Evolutionary conservation across 2,113 vertebrate species (phyloP).

Genomic region (Condylura cristata): DNA sequence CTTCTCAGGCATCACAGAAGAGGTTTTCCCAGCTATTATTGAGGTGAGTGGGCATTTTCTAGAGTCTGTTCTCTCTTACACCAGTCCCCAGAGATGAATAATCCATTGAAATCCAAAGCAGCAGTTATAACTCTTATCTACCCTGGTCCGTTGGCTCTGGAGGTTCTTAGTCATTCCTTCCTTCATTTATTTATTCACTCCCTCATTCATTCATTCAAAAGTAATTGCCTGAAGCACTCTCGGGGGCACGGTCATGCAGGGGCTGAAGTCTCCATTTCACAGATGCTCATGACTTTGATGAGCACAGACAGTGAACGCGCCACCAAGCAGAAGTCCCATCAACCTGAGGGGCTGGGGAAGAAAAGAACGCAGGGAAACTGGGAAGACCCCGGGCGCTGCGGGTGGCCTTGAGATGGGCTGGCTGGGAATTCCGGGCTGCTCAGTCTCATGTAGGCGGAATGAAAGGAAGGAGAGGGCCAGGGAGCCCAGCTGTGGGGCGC

Average conservation of each 20-base stretch:
- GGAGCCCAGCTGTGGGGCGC: fast-evolving
- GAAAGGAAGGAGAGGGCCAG: background rate
- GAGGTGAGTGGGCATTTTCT: background rate
- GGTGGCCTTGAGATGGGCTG: background rate
- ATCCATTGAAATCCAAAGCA: background rate
- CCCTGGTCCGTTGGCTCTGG: background rate
- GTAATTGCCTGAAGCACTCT: background rate
- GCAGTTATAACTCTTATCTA: background rate
- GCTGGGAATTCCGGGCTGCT: background rate
- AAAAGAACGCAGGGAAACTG: background rate
- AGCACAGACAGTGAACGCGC: background rate
- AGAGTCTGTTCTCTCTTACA: background rate
- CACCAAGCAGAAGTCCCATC: too few species aligned
- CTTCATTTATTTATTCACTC: too few species aligned
- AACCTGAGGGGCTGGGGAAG: too few species aligned
- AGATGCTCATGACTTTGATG: fast-evolving
- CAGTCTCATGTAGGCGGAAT: background rate
- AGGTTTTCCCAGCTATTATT: background rate
- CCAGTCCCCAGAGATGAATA: background rate
- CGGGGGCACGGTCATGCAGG: fast-evolving
- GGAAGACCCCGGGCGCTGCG: background rate
- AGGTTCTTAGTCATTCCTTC: background rate
- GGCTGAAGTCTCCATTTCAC: background rate
- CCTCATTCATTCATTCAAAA: background rate
- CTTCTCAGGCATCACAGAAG: background rate